Evolutionary conservation across 2,797 vertebrate genomes (phyloP), one percentile per base, ranked within the genome.

Genomic region (Eulemur rubriventer): DNA sequence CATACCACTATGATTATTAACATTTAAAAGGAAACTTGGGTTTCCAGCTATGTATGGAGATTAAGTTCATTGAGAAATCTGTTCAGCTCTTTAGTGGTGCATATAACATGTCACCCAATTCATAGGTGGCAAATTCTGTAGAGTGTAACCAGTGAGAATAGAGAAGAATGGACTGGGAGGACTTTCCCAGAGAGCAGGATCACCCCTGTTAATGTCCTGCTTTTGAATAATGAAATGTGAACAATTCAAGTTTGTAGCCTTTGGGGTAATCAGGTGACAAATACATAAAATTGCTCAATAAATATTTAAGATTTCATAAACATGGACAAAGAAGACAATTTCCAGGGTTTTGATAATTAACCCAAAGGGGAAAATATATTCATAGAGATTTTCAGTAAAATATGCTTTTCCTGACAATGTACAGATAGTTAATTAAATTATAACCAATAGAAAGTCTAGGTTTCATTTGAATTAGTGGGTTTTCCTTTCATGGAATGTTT

Each of bases 21-120:
- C 43, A 91, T 85, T 95, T 91, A 63, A 95, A 94, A 81, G 20
- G 59, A 73, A 75, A 10, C 4, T 83, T 91, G 52, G 70, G 63
- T 69, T 24, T 10, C n/a, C n/a, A 85, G 73, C 13, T 69, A 90
- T 72, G 80, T 91, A 57, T 88, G 35, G 33, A 75, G 30, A 85
- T 33, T n/a, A 65, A 59, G 33, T 63, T 65, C 6, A 13, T 94
- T 94, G 6, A 86, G 12, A 89, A 87, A 72, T 70, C 24, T 75
- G 14, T 83, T 72, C 38, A 57, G 63, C 46, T 65, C 69, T 85
- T 94, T 72, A 82, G 41, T 52, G 65, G 61, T 94, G 8, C 4
- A 46, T 78, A 89, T 26, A 94, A 84, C 24, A 33, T 48, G 16
- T 33, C 38, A 75, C 8, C n/a, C 70, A 78, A 67, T 38, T 94